These are phyloP conservation scores for Orchesella cincta DNA, from an alignment of 1,140 invertebrate species.

Conservation along the genomic window DNA sequence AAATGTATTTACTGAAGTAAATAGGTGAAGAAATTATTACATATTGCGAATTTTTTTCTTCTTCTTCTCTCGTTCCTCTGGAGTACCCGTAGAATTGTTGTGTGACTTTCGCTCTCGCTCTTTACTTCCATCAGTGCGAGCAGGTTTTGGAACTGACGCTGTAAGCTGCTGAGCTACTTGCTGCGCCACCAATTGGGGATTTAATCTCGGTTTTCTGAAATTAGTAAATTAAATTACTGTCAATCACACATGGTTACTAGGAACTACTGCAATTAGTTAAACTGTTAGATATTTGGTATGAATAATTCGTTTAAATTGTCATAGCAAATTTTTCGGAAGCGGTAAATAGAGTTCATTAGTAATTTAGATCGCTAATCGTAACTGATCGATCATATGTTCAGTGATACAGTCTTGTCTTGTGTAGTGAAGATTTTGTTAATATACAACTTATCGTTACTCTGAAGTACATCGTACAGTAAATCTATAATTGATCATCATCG, in stretches of 20 bases:
- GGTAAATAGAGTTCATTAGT: no score
- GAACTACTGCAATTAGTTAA: no score
- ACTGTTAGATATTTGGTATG: no score
- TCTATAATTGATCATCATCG: no score
- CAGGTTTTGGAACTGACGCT: slow-evolving; percentile 64
- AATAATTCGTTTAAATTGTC: no score
- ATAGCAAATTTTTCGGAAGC: no score
- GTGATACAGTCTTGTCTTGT: no score
- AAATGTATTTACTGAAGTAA: not conserved
- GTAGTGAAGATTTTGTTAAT: no score
- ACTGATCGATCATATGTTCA: no score
- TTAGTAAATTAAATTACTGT: slow-evolving; percentile 20
- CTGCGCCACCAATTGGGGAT: slow-evolving; percentile 90
- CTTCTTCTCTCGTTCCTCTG: slow-evolving; percentile 42
- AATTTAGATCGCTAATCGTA: no score
- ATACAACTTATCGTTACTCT: no score
- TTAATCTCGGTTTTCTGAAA: slow-evolving; percentile 82
- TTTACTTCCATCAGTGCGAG: slow-evolving; percentile 52
- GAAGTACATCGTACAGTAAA: no score
- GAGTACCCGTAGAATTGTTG: slow-evolving; percentile 36
- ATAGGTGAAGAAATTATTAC: slow-evolving; percentile 44
- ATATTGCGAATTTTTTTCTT: slow-evolving; percentile 52
- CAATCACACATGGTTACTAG: not conserved
- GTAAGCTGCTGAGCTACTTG: slow-evolving; percentile 79
- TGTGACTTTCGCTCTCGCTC: slow-evolving; percentile 49